A percentile compares a stretch with the other conserved stretches of the same genome.
These are phyloP conservation scores for Oxyura jamaicensis DNA, from an alignment of 2,113 vertebrate genomes.

Conservation along the genomic window DNA sequence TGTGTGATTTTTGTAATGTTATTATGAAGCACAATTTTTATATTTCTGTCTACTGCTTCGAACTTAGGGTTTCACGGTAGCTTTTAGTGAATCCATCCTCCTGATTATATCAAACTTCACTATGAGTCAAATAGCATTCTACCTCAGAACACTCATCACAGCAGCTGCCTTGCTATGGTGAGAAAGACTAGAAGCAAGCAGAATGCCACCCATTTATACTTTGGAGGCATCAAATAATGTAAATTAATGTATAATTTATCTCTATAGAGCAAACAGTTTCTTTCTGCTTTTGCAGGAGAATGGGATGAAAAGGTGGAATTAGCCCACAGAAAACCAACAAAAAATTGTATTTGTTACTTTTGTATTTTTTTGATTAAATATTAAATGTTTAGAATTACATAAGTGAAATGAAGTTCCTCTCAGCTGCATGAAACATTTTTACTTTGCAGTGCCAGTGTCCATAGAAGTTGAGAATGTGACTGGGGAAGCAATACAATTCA, in stretches of 20 bases:
- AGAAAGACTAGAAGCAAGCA: background rate
- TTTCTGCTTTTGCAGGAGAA: background rate
- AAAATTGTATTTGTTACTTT: background rate
- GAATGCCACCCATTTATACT: background rate
- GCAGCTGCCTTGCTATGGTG: background rate
- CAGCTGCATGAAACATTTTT: background rate
- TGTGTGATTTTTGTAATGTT: background rate
- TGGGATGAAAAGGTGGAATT: background rate
- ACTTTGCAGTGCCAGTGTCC: slow-evolving; percentile 27
- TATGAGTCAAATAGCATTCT: background rate
- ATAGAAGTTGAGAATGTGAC: background rate
- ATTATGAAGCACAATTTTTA: background rate
- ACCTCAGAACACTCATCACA: background rate
- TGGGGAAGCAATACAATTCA: slow-evolving; percentile 16
- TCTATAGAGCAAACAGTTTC: background rate
- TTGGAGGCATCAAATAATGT: background rate
- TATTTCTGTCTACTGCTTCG: background rate
- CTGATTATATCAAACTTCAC: background rate
- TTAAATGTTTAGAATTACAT: background rate
- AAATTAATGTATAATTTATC: background rate
- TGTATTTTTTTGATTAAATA: background rate
- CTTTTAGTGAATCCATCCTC: background rate
- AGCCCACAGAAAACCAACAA: background rate
- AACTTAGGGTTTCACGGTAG: background rate
- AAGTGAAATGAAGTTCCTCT: background rate